Conservation (phyloP, 2,888 invertebrate genomes). For the Papilio gigon region DNA sequence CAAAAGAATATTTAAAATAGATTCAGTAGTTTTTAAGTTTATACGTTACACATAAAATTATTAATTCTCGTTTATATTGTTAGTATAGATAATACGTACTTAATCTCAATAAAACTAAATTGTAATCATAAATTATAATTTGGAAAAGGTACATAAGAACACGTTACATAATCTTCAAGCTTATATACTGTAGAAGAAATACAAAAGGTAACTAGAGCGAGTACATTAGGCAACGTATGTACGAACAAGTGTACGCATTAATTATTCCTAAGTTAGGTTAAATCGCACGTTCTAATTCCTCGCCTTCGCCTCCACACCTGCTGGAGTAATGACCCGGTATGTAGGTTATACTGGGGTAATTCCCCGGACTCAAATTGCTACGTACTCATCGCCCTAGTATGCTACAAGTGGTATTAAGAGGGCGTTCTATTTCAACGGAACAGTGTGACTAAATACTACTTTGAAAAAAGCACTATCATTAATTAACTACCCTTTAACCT, state of each 20-base stretch:
- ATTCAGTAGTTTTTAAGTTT: too few relatives aligned
- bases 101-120: too few relatives aligned
- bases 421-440: conserved; percentile 17
- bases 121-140: too few relatives aligned
- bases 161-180: not conserved
- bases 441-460: not conserved
- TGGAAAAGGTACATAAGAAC: too few relatives aligned
- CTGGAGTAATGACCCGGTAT: conserved; percentile 34
- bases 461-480: not conserved
- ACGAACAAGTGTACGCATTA: conserved; percentile 24
- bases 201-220: conserved; percentile 5
- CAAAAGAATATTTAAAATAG: too few relatives aligned
- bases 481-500: not conserved
- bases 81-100: too few relatives aligned
- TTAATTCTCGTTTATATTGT: too few relatives aligned
- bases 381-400: not conserved
- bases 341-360: conserved; percentile 36
- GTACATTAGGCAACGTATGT: not conserved
- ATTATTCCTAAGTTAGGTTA: conserved; percentile 30
- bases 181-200: not conserved
- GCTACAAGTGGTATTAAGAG: conserved; percentile 13
- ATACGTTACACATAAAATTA: too few relatives aligned
- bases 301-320: conserved; percentile 27
- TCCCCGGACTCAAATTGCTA: conserved; percentile 31
- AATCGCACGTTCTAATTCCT: conserved; percentile 31